Conservation (phyloP, 2,797 vertebrate genomes). For the Pangasius macronema region DNA sequence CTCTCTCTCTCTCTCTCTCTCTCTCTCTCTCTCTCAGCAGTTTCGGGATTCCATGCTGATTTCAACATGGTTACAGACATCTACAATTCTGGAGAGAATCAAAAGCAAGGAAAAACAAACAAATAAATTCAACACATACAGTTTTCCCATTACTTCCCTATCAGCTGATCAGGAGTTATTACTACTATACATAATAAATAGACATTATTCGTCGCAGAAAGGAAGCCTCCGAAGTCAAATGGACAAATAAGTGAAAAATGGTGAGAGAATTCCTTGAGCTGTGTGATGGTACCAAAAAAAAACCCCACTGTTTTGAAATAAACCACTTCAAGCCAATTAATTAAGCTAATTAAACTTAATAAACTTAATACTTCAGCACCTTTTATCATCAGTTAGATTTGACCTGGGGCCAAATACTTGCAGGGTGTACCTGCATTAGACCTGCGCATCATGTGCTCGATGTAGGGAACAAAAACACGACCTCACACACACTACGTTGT, state of each 20-base stretch:
- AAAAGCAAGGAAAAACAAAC: not conserved
- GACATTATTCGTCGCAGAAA: not conserved
- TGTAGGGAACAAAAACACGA: not conserved
- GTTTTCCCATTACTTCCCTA: not conserved
- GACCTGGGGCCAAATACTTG: not conserved
- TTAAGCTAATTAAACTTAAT: not conserved
- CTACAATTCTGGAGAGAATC: constrained; percentile 13
- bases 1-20: constrained; percentile 35
- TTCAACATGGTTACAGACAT: constrained; percentile 51
- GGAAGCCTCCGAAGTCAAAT: not conserved
- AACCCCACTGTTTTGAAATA: not conserved
- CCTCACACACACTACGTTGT: not conserved
- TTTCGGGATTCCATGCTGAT: constrained; percentile 64
- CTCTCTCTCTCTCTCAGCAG: constrained; percentile 51
- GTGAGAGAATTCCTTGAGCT: not conserved
- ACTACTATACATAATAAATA: not conserved
- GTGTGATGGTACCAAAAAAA: not conserved
- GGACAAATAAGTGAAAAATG: not conserved
- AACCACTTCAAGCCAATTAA: not conserved
- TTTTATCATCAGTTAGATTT: not conserved
- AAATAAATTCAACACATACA: not conserved
- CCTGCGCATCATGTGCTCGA: not conserved
- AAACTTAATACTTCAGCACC: not conserved
- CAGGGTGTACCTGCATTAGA: not conserved
- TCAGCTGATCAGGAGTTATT: not conserved